Evolutionary conservation across 2,888 invertebrate genomes (phyloP), one percentile per base, ranked within the genome.

Genomic region (Lycia hirtaria): DNA sequence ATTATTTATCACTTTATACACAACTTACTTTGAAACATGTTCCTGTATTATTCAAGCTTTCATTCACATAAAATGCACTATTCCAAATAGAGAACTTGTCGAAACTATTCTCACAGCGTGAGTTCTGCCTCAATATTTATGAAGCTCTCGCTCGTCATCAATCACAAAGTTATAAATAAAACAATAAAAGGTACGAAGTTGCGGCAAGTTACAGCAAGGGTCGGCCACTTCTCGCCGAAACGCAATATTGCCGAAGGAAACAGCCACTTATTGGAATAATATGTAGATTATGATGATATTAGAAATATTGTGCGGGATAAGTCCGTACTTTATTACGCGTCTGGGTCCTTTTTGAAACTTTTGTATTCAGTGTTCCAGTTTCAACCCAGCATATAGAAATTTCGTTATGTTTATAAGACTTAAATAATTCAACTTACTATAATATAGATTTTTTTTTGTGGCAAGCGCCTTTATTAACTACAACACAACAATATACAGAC

Each of bases 131-230:
- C 88, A 90, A 92, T 92, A 92, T 92, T 89, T 92, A 92, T 92
- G 90, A 91, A 91, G 83, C 82, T 86, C 77, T 77, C 82, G 80
- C 82, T 86, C 88, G 79, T 87, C 92, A 92, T 92, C 92, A 92
- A 92, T 92, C 92, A 91, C 88, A 87, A 90, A 92, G 89, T 92
- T 92, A 91, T 92, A 92, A 91, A 92, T 92, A 92, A 91, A 92
- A 91, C 91, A 92, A 92, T 91, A 91, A 92, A 91, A 90, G 90
- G 90, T 91, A 85, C 88, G 86, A 90, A 89, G 83, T 89, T 85
- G 83, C 82, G 76, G 77, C 69, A 80, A 86, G 88, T 89, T 85
- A 84, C 80, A 76, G 76, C 69, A 80, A 86, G 89, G 88, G 89
- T 87, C 81, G 80, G 81, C 79, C 68, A 80, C 81, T 83, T 75